phyloP scores from a whole-genome alignment of 2,888 invertebrate genomes.

The Hypomecis atomaria region DNA sequence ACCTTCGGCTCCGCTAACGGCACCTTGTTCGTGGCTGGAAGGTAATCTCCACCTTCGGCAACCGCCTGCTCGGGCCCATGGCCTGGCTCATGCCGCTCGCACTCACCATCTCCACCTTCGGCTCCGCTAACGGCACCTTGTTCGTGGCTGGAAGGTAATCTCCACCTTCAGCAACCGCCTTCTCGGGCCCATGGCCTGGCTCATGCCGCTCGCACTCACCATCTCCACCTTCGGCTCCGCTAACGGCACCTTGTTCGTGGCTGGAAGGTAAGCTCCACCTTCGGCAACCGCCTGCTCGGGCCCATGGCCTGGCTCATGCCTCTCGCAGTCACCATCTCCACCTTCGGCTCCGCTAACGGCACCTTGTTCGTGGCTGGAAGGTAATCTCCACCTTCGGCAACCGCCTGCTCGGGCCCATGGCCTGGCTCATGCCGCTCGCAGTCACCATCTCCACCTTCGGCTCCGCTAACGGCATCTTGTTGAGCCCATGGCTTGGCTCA shows the following conservation, averaged over 20 bases:
- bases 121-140: slow-evolving; percentile 96
- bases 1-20: slow-evolving; percentile 98
- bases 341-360: slow-evolving; percentile 97
- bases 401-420: too few species aligned
- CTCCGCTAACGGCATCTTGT: too few species aligned
- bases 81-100: slow-evolving; percentile 97
- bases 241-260: slow-evolving; percentile 96
- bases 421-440: too few species aligned
- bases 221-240: slow-evolving; percentile 97
- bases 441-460: too few species aligned
- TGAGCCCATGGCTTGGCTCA: too few species aligned
- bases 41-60: slow-evolving; percentile 90
- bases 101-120: slow-evolving; percentile 96
- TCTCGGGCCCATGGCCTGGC: slow-evolving; percentile 94
- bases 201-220: slow-evolving; percentile 96
- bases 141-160: slow-evolving; percentile 93
- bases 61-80: slow-evolving; percentile 92
- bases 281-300: slow-evolving; percentile 94
- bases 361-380: slow-evolving; percentile 97
- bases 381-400: slow-evolving; percentile 46
- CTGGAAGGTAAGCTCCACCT: slow-evolving; percentile 90
- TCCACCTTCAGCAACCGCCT: slow-evolving; percentile 94
- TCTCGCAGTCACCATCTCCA: slow-evolving; percentile 95
- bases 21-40: slow-evolving; percentile 96
- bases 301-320: slow-evolving; percentile 97